phyloP scores from a whole-genome alignment of 2,797 vertebrate genomes.

The Spinus pinus region DNA sequence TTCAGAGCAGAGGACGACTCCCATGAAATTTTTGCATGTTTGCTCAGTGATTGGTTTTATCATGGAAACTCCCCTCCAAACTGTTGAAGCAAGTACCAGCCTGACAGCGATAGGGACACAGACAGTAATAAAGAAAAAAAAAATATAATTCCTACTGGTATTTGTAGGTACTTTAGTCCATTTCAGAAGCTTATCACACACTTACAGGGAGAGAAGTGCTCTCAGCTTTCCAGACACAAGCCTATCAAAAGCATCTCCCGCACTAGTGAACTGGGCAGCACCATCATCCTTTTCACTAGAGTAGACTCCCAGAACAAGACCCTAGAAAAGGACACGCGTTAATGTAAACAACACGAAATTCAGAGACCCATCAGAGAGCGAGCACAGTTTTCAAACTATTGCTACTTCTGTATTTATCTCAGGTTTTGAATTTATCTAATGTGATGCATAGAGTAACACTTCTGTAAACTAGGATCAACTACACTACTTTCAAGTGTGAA shows the following conservation, averaged over 20 bases:
- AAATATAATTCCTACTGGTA: accelerated
- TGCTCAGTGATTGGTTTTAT: background rate
- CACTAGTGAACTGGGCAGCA: conserved; percentile 78
- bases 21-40: background rate
- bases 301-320: conserved; percentile 90
- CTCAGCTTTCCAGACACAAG: conserved; percentile 86
- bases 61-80: background rate
- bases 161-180: background rate
- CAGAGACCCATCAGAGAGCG: background rate
- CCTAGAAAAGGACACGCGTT: conserved; percentile 65
- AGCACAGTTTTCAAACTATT: background rate
- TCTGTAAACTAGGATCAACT: background rate
- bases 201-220: conserved; percentile 86
- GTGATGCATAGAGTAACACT: accelerated
- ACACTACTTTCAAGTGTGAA: accelerated
- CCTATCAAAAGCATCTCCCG: conserved; percentile 84
- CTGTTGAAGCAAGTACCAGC: background rate
- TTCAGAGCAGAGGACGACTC: background rate
- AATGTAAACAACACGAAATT: accelerated
- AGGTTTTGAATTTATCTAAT: accelerated
- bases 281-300: conserved; percentile 79
- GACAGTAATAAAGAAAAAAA: background rate
- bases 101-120: background rate
- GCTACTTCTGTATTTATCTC: background rate
- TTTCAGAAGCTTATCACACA: background rate